Evolutionary conservation across 2,113 vertebrate genomes (phyloP).

Genomic region (Cettia cetti): DNA sequence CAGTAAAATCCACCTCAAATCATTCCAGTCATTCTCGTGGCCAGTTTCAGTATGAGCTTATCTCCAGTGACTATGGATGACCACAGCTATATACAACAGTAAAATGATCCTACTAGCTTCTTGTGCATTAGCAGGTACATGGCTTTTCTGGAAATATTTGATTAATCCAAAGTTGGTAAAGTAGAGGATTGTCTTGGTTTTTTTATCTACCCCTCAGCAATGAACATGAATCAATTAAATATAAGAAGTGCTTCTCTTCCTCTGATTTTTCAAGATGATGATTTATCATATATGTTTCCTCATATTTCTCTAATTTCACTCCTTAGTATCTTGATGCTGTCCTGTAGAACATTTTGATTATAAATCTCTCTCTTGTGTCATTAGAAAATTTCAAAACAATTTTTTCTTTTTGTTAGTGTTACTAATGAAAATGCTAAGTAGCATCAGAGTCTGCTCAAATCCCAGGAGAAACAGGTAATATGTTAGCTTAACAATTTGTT

Average conservation of each 20-base stretch:
- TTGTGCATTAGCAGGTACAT: neutral
- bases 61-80: neutral
- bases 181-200: neutral
- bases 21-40: neutral
- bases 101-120: neutral
- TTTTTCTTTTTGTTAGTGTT: neutral
- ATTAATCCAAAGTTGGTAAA: neutral
- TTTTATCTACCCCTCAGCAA: neutral
- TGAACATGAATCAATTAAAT: neutral
- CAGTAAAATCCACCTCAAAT: neutral
- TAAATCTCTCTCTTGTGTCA: neutral
- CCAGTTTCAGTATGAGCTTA: neutral
- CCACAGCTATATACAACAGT: neutral
- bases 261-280: neutral
- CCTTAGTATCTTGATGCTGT: neutral
- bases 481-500: neutral
- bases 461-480: neutral
- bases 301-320: neutral
- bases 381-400: neutral
- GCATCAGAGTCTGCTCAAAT: neutral
- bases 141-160: neutral
- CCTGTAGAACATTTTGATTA: neutral
- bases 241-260: neutral
- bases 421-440: neutral
- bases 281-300: neutral